phyloP scores from a whole-genome alignment of 2,797 vertebrate genomes.

The Trematomus bernacchii region DNA sequence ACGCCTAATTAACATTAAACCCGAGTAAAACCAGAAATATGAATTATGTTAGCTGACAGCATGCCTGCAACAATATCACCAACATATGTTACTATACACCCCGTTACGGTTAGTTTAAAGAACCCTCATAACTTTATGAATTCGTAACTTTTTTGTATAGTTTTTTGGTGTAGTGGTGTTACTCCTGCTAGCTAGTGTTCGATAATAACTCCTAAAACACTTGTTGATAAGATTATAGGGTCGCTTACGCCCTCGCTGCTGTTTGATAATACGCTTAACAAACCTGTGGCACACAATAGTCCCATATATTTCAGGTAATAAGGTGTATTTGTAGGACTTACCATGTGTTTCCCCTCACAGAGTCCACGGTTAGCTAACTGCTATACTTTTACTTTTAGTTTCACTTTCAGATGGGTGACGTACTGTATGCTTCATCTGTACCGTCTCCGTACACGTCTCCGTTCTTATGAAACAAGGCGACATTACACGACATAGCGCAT shows the following conservation, averaged over 20 bases:
- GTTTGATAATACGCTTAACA: neutral
- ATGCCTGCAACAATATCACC: no score
- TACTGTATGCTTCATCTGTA: rapidly evolving
- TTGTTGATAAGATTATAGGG: neutral
- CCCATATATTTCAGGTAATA: rapidly evolving
- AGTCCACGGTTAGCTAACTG: neutral
- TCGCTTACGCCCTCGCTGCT: neutral
- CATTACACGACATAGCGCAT: rapidly evolving
- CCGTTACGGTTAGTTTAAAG: no score
- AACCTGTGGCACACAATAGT: neutral
- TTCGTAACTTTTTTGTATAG: neutral
- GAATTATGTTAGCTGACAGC: neutral
- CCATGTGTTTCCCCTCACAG: neutral
- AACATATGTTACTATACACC: neutral
- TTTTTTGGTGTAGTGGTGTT: neutral
- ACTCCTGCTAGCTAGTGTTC: neutral
- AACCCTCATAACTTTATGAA: no score
- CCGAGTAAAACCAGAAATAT: no score
- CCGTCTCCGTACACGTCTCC: rapidly evolving
- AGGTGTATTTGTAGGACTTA: neutral
- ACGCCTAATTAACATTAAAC: no score
- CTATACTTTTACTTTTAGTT: slow-evolving; percentile 44
- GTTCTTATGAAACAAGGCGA: neutral
- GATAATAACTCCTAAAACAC: neutral
- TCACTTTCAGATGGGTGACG: slow-evolving; percentile 39